A percentile compares a stretch with the other conserved stretches of the same genome.
Evolutionary conservation across 2,888 invertebrate species (phyloP).

Genomic region (Tanypteryx hageni): DNA sequence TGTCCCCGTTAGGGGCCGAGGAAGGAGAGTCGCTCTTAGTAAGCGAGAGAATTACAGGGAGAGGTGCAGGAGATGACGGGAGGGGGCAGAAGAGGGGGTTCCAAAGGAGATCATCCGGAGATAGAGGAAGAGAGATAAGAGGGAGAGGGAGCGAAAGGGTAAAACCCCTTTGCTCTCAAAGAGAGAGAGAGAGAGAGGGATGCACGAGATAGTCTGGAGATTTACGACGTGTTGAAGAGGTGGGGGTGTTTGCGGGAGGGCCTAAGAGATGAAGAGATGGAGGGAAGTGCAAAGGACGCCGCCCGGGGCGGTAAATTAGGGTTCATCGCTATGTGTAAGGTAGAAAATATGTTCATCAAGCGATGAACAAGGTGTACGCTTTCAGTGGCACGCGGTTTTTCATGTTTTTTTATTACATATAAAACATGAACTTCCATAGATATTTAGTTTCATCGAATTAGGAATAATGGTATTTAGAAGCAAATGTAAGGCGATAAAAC

Average conservation of each 20-base stretch:
- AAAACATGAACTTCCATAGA: too few species aligned
- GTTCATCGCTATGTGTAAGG: neutral
- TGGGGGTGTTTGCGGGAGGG: neutral
- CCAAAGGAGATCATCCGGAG: too few species aligned
- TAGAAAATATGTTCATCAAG: too few species aligned
- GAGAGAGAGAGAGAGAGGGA: neutral
- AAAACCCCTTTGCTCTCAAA: too few species aligned
- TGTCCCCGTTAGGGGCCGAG: neutral
- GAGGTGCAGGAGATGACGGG: neutral
- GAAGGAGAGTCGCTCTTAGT: neutral
- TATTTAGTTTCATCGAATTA: too few species aligned
- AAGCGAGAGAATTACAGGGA: neutral
- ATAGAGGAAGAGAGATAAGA: too few species aligned
- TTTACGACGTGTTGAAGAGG: slow-evolving; percentile 32
- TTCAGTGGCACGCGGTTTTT: too few species aligned
- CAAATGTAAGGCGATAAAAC: too few species aligned
- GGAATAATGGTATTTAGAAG: too few species aligned
- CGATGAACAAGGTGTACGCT: too few species aligned
- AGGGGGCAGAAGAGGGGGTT: neutral
- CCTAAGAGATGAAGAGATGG: neutral
- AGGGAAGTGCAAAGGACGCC: neutral
- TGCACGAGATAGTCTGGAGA: neutral
- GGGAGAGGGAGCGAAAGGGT: too few species aligned
- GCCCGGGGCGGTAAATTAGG: neutral
- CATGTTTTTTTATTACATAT: too few species aligned